A percentile compares a stretch with the other conserved stretches of the same genome.
Evolutionary conservation across 2,113 vertebrate genomes (phyloP).

Genomic region (Plecturocebus donacophilus): DNA sequence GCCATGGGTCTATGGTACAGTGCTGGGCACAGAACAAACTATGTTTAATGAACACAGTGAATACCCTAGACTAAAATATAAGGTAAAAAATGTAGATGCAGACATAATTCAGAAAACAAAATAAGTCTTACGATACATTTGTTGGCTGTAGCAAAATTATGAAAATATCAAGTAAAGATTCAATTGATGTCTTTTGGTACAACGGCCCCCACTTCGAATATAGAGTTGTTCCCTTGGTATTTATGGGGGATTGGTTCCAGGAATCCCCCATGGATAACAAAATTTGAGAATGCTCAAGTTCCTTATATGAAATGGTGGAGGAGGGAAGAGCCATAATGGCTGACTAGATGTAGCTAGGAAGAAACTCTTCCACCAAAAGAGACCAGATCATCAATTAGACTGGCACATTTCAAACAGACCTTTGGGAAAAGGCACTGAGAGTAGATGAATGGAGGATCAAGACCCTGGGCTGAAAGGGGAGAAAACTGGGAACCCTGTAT

Average conservation of each 20-base stretch:
- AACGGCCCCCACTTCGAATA: neutral
- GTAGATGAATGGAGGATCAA: too few relatives aligned
- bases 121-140: neutral
- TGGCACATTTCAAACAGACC: too few relatives aligned
- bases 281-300: neutral
- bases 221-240: neutral
- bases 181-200: neutral
- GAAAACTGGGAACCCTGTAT: too few relatives aligned
- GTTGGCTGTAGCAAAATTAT: neutral
- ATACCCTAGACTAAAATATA: neutral
- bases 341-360: too few relatives aligned
- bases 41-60: neutral
- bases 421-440: too few relatives aligned
- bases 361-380: too few relatives aligned
- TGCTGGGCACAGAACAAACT: neutral
- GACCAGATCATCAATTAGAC: too few relatives aligned
- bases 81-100: neutral
- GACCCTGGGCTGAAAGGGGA: too few relatives aligned
- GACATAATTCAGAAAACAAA: neutral
- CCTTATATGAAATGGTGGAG: neutral
- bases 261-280: neutral
- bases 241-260: neutral
- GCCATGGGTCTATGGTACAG: neutral
- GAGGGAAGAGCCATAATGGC: too few relatives aligned
- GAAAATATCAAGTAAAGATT: conserved; percentile 20